These are phyloP conservation scores for Drosophila neocordata DNA, from an alignment of 1,140 invertebrate genomes.

Conservation along the genomic window DNA sequence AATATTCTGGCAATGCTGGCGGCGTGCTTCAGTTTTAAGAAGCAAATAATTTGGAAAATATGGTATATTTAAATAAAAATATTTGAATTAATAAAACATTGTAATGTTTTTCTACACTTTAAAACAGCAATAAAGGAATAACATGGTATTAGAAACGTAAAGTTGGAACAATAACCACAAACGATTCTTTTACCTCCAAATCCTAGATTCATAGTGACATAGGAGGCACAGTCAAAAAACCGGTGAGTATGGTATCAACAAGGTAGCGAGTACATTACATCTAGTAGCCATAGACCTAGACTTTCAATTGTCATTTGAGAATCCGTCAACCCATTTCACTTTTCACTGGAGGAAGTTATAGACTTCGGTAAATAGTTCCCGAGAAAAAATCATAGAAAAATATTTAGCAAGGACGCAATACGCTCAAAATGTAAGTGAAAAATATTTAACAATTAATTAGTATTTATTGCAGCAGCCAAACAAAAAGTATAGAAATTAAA, in stretches of 20 bases:
- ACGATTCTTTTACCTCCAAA: slow-evolving; percentile 19
- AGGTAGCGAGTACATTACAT: slow-evolving; percentile 19
- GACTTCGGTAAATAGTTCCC: slow-evolving; percentile 13
- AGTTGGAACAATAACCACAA: slow-evolving; percentile 17
- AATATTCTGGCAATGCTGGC: neutral
- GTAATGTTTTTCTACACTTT: neutral
- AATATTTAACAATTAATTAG: neutral
- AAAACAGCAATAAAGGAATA: neutral
- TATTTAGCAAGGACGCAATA: slow-evolving; percentile 21
- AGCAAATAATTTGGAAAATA: neutral
- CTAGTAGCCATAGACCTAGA: slow-evolving; percentile 30
- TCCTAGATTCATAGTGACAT: slow-evolving; percentile 16
- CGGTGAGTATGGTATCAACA: slow-evolving; percentile 27
- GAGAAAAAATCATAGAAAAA: slow-evolving; percentile 21
- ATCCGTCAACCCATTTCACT: slow-evolving; percentile 40
- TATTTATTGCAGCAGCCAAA: neutral
- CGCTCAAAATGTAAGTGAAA: slow-evolving; percentile 6
- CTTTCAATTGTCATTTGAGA: slow-evolving; percentile 40
- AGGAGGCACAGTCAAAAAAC: slow-evolving; percentile 15
- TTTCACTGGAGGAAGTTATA: slow-evolving; percentile 40
- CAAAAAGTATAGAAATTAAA: neutral
- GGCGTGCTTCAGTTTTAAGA: neutral
- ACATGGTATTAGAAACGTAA: neutral
- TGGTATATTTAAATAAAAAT: neutral
- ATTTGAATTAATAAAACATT: neutral